Evolutionary conservation across 1,140 invertebrate species (phyloP), one percentile per base, ranked within the genome.

Genomic region (Drosophila kohkoa): DNA sequence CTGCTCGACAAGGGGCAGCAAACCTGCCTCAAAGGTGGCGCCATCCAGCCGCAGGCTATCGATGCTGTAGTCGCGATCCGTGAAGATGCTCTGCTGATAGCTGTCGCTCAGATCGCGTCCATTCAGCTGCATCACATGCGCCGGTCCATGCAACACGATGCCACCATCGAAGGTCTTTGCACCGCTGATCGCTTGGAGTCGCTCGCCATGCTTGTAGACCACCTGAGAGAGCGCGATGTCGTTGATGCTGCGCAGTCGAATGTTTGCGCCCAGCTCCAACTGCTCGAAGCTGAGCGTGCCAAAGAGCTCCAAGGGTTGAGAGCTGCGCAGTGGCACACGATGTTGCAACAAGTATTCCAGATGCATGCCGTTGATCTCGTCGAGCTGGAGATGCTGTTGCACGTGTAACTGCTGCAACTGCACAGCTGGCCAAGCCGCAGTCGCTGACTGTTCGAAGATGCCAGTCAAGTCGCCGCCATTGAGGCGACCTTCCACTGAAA

Each of bases 231-330:
- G 43, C 1, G 52, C 10, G 13, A 92, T 83, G 3, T 55, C 75
- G 35, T 92, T 92, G 3, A 92, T 91, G 11, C 63, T 77, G 6
- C 76, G 76, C 20, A 92, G 5, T 0, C 79, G 35, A 0, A 60
- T 32, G 0, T 74, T 49, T 3, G 75, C 66, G 5, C 75, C 73
- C n/a, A 92, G 65, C 16, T 73, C 38, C 5, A 92, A 65, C 1
- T 90, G 49, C 57, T 91, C 85, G 35, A 92, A 92, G n/a, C 16
- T 79, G 5, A 92, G 57, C 2, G 49, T 41, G 4, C 90, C 91
- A 25, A 89, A 87, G 0, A 87, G 64, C 59, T 92, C 90, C 38
- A 87, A 13, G 1, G 81, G 67, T 0, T 52, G 51, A 5, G 77
- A 82, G 0, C 35, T 38, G 28, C 52, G 49, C 4, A 88, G 48